Evolutionary conservation across 53 echinoderm and acorn worm genomes (phyloP).

Genomic region (Holothuria scabra): DNA sequence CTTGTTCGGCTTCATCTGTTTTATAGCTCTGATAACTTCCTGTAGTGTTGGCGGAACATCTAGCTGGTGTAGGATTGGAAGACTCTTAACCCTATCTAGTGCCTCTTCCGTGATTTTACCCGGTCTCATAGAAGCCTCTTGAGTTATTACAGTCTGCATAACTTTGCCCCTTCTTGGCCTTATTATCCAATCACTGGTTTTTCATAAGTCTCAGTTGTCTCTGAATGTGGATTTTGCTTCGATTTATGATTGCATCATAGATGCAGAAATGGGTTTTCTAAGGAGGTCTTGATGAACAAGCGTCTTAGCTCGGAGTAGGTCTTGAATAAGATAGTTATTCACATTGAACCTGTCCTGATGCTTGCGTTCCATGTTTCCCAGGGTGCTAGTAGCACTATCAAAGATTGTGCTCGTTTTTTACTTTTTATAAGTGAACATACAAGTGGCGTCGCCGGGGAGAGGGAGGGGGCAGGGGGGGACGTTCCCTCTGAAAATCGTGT

Average conservation of each 20-base stretch:
- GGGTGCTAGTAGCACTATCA: too few species aligned
- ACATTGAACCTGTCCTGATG: too few species aligned
- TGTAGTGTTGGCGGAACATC: slow-evolving; percentile 40
- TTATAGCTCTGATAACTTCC: slow-evolving; percentile 45
- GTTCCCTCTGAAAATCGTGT: slow-evolving; percentile 27
- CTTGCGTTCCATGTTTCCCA: too few species aligned
- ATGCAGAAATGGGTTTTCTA: too few species aligned
- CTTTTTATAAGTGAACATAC: too few species aligned
- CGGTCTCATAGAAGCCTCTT: too few species aligned
- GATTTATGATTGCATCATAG: slow-evolving; percentile 42
- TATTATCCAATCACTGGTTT: too few species aligned
- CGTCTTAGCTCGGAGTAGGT: slow-evolving; percentile 39
- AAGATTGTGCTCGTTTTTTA: too few species aligned
- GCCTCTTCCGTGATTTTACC: slow-evolving; percentile 17
- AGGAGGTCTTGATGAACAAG: too few species aligned
- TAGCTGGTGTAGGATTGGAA: slow-evolving; percentile 44
- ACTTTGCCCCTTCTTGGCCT: slow-evolving; percentile 15
- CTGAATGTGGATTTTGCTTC: slow-evolving; percentile 47
- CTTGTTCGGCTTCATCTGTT: slow-evolving; percentile 53
- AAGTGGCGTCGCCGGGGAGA: too few species aligned
- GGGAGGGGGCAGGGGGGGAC: slow-evolving; percentile 35
- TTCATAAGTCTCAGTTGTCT: slow-evolving; percentile 46
- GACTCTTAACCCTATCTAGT: slow-evolving; percentile 31
- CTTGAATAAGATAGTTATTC: too few species aligned
- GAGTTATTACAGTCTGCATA: too few species aligned